A percentile compares a stretch with the other conserved stretches of the same genome.
Conservation (phyloP, 2,888 invertebrate species). For the Torymus tubicola region DNA sequence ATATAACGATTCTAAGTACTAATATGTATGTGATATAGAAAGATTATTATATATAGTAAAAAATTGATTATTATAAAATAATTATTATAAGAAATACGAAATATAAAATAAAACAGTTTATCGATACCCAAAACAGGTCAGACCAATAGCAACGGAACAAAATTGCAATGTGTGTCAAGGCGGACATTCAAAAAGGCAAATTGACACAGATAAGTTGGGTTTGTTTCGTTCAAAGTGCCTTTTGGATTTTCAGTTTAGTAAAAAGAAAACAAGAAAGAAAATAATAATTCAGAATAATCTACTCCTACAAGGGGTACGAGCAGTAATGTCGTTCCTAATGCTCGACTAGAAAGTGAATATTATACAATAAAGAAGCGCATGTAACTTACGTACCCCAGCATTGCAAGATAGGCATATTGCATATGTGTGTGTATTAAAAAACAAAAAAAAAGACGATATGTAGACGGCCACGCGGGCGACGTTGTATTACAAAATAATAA, state of each 20-base stretch:
- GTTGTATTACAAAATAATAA: conserved; percentile 21
- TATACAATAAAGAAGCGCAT: conserved; percentile 36
- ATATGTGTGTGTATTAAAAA: conserved; percentile 10
- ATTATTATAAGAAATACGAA: not conserved
- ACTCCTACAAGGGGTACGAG: conserved; percentile 15
- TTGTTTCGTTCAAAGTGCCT: conserved; percentile 66
- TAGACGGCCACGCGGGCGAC: conserved; percentile 10
- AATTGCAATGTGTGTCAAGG: conserved; percentile 20
- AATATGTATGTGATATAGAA: too few relatives aligned
- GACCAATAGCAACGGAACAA: conserved; percentile 18
- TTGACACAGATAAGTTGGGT: conserved; percentile 56
- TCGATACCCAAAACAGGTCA: conserved; percentile 17
- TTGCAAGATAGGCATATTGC: conserved; percentile 5
- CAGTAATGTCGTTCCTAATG: conserved; percentile 54
- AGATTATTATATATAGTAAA: too few relatives aligned
- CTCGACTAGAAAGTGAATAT: conserved; percentile 34
- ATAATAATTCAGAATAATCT: not conserved
- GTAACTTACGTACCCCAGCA: conserved; percentile 37
- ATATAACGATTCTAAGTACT: too few relatives aligned
- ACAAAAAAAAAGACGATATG: conserved; percentile 3
- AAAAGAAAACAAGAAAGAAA: conserved; percentile 8
- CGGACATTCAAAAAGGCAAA: conserved; percentile 13
- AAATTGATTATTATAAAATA: too few relatives aligned
- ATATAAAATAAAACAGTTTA: conserved; percentile 16
- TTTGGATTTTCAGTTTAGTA: conserved; percentile 57